phyloP scores from a whole-genome alignment of 2,113 vertebrate genomes.

The Dicerorhinus sumatrensis region DNA sequence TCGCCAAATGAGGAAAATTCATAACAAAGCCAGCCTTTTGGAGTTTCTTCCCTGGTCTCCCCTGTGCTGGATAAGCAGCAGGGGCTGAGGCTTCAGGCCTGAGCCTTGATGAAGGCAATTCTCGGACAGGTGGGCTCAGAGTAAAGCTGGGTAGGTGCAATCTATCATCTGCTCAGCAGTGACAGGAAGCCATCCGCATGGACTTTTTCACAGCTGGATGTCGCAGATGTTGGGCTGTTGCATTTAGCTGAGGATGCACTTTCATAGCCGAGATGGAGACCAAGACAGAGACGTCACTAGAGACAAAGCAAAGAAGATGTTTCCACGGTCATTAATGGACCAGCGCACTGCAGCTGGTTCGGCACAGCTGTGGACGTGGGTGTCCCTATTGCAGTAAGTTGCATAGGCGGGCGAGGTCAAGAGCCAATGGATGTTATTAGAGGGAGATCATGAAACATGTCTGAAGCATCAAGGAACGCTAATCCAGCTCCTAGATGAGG shows the following conservation, averaged over 20 bases:
- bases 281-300: slow-evolving; percentile 61
- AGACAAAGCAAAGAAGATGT: slow-evolving; percentile 77
- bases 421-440: not conserved
- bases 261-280: slow-evolving; percentile 52
- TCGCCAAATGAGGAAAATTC: slow-evolving; percentile 35
- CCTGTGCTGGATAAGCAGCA: not conserved
- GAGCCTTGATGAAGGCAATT: not conserved
- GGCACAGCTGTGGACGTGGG: slow-evolving; percentile 57
- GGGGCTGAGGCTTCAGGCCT: not conserved
- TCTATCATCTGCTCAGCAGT: slow-evolving; percentile 64
- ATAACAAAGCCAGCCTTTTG: slow-evolving; percentile 21
- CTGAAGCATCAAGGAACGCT: not conserved
- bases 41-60: not conserved
- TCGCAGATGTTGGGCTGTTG: slow-evolving; percentile 75
- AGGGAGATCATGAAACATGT: not conserved
- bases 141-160: slow-evolving; percentile 47
- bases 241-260: slow-evolving; percentile 66
- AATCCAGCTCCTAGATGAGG: not conserved
- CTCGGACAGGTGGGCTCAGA: not conserved
- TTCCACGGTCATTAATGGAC: slow-evolving; percentile 76
- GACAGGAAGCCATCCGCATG: not conserved
- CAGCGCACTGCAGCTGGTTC: slow-evolving; percentile 68
- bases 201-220: slow-evolving; percentile 73
- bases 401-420: not conserved
- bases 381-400: not conserved